Evolutionary conservation across 1,140 invertebrate genomes (phyloP).

Genomic region (Solenopsis fugax): DNA sequence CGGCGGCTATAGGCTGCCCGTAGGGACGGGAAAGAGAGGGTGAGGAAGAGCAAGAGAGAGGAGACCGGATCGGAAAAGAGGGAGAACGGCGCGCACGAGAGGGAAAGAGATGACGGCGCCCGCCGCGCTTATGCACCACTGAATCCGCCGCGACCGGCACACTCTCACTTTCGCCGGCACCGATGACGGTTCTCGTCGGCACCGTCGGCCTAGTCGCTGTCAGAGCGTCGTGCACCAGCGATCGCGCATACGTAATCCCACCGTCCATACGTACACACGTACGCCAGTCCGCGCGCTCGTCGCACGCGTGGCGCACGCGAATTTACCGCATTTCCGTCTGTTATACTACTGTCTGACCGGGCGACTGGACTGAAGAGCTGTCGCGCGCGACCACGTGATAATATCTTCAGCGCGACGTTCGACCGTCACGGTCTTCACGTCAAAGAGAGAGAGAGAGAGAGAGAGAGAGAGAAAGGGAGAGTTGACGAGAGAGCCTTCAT

Average conservation of each 20-base stretch:
- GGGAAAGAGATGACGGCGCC: conserved; percentile 64
- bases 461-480: not conserved
- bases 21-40: conserved; percentile 60
- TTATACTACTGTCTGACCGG: not conserved
- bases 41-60: conserved; percentile 41
- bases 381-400: conserved; percentile 28
- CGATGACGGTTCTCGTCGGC: conserved; percentile 81
- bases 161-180: conserved; percentile 85
- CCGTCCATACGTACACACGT: conserved; percentile 40
- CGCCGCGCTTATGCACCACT: conserved; percentile 72
- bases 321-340: conserved; percentile 30
- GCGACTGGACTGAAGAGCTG: not conserved
- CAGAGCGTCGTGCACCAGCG: conserved; percentile 63
- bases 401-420: not conserved
- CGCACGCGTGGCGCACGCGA: conserved; percentile 14
- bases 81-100: conserved; percentile 39
- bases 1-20: conserved; percentile 73
- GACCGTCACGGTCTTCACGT: not conserved
- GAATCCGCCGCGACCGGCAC: conserved; percentile 72
- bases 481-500: conserved; percentile 71
- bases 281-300: conserved; percentile 4
- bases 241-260: conserved; percentile 39
- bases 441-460: not conserved
- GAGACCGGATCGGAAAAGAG: conserved; percentile 42
- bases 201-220: conserved; percentile 75